A percentile compares a stretch with the other conserved stretches of the same genome.
phyloP scores from a whole-genome alignment of 2,888 invertebrate species.

The Leucoma salicis region DNA sequence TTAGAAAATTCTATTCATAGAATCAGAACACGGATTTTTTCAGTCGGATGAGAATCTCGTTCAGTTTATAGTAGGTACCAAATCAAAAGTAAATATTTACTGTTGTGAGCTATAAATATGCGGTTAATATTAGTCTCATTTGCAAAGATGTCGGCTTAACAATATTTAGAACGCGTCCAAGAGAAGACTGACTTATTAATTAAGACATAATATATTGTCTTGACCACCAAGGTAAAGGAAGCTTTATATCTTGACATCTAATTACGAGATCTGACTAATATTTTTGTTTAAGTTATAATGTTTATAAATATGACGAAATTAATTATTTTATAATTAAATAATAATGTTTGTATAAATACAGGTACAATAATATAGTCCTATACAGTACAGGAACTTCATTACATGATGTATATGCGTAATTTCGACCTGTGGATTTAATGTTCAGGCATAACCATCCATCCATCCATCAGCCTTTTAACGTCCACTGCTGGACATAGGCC shows the following conservation, averaged over 20 bases:
- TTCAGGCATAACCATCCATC: too few relatives aligned
- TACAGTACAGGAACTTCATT: too few relatives aligned
- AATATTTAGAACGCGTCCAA: slow-evolving; percentile 18
- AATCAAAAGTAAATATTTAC: slow-evolving; percentile 27
- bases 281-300: slow-evolving; percentile 5
- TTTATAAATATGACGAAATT: not conserved
- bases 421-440: too few relatives aligned
- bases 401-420: too few relatives aligned
- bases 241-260: slow-evolving; percentile 9
- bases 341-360: too few relatives aligned
- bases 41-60: slow-evolving; percentile 18
- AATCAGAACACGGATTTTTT: slow-evolving; percentile 16
- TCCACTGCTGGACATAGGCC: too few relatives aligned
- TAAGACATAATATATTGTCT: slow-evolving; percentile 11
- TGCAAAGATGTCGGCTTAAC: slow-evolving; percentile 21
- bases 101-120: slow-evolving; percentile 27
- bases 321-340: not conserved
- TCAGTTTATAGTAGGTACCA: slow-evolving; percentile 22
- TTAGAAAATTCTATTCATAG: slow-evolving; percentile 15
- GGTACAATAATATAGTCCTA: too few relatives aligned
- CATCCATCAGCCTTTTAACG: too few relatives aligned
- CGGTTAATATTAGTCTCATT: slow-evolving; percentile 24
- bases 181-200: slow-evolving; percentile 11
- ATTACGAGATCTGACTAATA: slow-evolving; percentile 6
- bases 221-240: slow-evolving; percentile 19